These are phyloP conservation scores for Drosophila gunungcola DNA, from an alignment of 1,140 invertebrate genomes.

Conservation along the genomic window DNA sequence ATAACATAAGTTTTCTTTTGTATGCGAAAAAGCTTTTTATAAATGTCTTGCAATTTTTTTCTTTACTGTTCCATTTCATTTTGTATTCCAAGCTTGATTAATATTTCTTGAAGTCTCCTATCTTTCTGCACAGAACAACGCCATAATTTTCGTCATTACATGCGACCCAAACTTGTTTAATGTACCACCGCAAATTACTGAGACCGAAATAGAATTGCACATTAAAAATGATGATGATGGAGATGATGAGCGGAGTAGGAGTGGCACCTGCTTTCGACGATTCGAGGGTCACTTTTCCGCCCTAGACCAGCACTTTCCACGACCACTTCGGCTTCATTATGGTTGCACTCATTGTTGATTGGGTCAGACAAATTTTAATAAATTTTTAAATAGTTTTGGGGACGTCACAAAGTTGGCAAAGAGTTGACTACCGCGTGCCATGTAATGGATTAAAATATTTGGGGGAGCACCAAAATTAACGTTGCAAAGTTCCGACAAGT, in stretches of 20 bases:
- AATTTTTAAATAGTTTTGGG: constrained; percentile 62
- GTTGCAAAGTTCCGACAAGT: constrained; percentile 22
- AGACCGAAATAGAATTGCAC: constrained; percentile 60
- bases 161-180: constrained; percentile 20
- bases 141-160: constrained; percentile 24
- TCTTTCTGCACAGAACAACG: constrained; percentile 2
- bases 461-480: constrained; percentile 29
- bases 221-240: constrained; percentile 60
- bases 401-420: constrained; percentile 11
- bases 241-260: constrained; percentile 3
- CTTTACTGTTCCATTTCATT: not conserved
- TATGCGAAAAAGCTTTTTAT: not conserved
- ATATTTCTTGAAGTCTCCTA: not conserved
- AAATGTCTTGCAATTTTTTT: not conserved
- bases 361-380: constrained; percentile 50
- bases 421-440: constrained; percentile 32
- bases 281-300: not conserved
- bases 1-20: too few relatives aligned
- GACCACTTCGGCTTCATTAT: constrained; percentile 37
- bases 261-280: constrained; percentile 34
- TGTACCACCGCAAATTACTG: constrained; percentile 17
- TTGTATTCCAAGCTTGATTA: constrained; percentile 1
- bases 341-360: constrained; percentile 49
- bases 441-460: constrained; percentile 50
- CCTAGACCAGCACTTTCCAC: constrained; percentile 29